phyloP scores from a whole-genome alignment of 2,888 invertebrate genomes.

The Amphipyra tragopoginis region DNA sequence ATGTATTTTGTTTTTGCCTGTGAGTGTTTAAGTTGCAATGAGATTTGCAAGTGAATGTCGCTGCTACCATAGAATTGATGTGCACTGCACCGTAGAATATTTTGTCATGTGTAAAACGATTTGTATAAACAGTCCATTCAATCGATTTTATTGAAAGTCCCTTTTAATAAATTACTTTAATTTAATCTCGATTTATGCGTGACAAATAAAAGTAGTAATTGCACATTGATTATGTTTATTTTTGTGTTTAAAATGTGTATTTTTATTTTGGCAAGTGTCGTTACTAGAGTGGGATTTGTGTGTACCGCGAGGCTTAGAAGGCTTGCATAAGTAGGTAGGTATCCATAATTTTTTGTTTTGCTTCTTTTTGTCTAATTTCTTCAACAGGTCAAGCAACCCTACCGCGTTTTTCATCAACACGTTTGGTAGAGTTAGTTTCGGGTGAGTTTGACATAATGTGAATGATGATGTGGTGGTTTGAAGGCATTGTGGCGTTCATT shows the following conservation, averaged over 20 bases:
- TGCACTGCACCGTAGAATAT: constrained; percentile 70
- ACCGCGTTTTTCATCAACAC: constrained; percentile 93
- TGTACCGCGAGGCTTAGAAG: constrained; percentile 75
- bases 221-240: constrained; percentile 54
- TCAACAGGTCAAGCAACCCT: constrained; percentile 93
- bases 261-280: constrained; percentile 62
- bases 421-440: constrained; percentile 92
- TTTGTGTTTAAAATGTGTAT: constrained; percentile 67
- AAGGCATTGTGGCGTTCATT: constrained; percentile 88
- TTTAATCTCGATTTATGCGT: constrained; percentile 51
- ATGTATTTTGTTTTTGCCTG: constrained; percentile 64
- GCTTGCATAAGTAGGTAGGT: constrained; percentile 76
- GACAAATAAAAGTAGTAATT: constrained; percentile 64
- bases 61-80: constrained; percentile 65
- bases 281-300: constrained; percentile 77
- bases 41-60: constrained; percentile 73
- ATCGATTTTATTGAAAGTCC: not conserved
- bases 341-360: constrained; percentile 79
- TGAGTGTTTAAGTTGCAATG: constrained; percentile 67
- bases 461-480: constrained; percentile 88
- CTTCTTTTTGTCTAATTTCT: constrained; percentile 91
- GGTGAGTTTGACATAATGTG: constrained; percentile 92
- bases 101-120: constrained; percentile 68
- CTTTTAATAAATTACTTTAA: not conserved
- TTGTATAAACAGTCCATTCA: not conserved